Percentiles rank a stretch among this genome's conserved stretches.
phyloP scores from a whole-genome alignment of 1,140 invertebrate genomes.

The Uloborus diversus region DNA sequence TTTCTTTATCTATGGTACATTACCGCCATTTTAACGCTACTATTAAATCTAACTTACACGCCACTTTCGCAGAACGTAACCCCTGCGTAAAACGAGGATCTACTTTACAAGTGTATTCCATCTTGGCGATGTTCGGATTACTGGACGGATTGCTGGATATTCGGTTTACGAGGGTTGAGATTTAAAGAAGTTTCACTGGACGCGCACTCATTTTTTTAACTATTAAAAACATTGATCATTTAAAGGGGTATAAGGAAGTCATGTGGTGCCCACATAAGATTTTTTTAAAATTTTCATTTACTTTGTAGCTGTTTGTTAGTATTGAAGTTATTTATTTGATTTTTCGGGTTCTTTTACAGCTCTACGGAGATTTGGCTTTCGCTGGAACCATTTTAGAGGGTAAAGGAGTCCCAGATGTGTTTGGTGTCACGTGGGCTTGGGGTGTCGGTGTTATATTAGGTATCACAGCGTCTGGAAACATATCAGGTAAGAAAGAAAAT shows the following conservation, averaged over 20 bases:
- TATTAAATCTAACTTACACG: too few species aligned
- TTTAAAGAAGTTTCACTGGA: neutral
- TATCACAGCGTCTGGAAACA: conserved; percentile 53
- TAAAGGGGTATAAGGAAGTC: neutral
- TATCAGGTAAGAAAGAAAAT: conserved; percentile 34
- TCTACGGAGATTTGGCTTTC: conserved; percentile 42
- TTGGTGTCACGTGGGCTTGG: conserved; percentile 55
- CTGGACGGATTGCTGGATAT: too few species aligned
- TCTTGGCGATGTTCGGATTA: too few species aligned
- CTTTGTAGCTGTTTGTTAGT: neutral
- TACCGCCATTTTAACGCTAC: too few species aligned
- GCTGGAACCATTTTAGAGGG: conserved; percentile 44
- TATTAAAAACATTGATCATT: neutral
- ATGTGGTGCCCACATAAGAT: neutral
- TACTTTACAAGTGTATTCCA: too few species aligned
- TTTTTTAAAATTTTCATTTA: neutral
- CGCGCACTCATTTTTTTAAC: neutral
- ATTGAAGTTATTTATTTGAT: neutral
- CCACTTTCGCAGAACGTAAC: too few species aligned
- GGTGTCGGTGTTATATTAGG: conserved; percentile 65
- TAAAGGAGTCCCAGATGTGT: conserved; percentile 56
- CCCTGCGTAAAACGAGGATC: too few species aligned
- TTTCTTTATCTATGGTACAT: too few species aligned
- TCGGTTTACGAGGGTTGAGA: neutral
- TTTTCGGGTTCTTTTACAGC: neutral